Evolutionary conservation across 2,113 vertebrate genomes (phyloP), one percentile per base, ranked within the genome.

Genomic region (Archilochus colubris): DNA sequence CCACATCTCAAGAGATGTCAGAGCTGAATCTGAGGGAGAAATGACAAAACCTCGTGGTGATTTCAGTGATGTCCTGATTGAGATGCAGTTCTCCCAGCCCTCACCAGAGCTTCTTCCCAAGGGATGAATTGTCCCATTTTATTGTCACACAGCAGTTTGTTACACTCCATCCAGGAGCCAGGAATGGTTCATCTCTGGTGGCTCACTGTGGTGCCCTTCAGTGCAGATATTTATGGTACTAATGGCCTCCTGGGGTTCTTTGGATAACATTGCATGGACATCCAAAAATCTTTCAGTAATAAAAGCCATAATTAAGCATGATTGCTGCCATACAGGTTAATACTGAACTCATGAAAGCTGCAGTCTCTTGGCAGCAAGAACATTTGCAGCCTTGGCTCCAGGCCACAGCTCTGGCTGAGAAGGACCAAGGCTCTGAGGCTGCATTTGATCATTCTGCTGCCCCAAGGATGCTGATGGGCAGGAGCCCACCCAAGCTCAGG

Each of bases 291-390:
- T 67, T 88, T 44, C 50, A 72, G 21, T 75, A 67, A 55, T 30
- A 59, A 74, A 78, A 80, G 8, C 53, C 75, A n/a, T 88, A 90
- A 93, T 94, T 67, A 93, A 95, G 57, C 53, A 10, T 93, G 79
- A 64, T 63, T 78, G 22, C 38, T 21, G 61, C 2, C 0, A 13
- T 46, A 7, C 25, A n/a, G 38, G 28, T 23, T 33, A 38, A 14
- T 6, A 5, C 20, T 38, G 44, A 77, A 40, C 44, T 62, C 7
- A 3, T 19, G 84, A 38, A 63, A 76, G 55, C 62, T 72, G n/a
- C 36, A 43, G 36, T 30, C 27, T 76, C 21, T 2, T 36, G 25
- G 12, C 58, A 43, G 6, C 36, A 54, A 16, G 68, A 82, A 23
- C 24, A 8, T 17, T 33, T 18, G 15, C 23, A 30, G 23, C 62